A percentile compares a stretch with the other conserved stretches of the same genome.
Conservation (phyloP, 1,140 invertebrate genomes). For the Drosophila ficusphila region DNA sequence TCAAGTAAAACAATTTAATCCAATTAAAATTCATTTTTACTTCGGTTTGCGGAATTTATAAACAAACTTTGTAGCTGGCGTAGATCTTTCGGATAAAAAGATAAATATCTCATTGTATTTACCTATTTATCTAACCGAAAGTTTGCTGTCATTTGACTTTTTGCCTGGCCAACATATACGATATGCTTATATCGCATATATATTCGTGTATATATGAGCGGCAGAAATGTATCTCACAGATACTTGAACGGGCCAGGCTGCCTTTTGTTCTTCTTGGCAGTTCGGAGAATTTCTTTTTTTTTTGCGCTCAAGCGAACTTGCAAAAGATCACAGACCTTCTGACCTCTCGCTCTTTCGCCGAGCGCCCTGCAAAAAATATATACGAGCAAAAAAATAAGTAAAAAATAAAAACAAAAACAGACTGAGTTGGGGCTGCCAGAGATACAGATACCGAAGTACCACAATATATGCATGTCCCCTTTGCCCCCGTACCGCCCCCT, state of each 20-base stretch:
- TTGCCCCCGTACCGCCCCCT: constrained; percentile 29
- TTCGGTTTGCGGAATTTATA: not conserved
- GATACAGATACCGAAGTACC: constrained; percentile 58
- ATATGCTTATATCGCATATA: constrained; percentile 27
- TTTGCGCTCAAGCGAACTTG: constrained; percentile 61
- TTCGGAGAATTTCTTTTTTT: constrained; percentile 65
- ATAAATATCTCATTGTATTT: constrained; percentile 27
- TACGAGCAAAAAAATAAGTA: constrained; percentile 23
- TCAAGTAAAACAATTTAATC: not conserved
- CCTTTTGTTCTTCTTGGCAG: constrained; percentile 60
- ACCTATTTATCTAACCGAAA: constrained; percentile 43
- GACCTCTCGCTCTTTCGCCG: constrained; percentile 56
- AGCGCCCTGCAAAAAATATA: constrained; percentile 54
- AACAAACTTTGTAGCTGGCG: not conserved
- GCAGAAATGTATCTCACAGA: constrained; percentile 56
- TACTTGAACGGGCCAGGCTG: constrained; percentile 40
- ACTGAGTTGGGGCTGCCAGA: constrained; percentile 47
- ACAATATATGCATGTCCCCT: constrained; percentile 75
- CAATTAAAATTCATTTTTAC: not conserved
- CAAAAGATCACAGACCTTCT: constrained; percentile 82
- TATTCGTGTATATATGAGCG: constrained; percentile 17
- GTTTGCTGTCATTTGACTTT: constrained; percentile 71
- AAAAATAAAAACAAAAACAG: constrained; percentile 13
- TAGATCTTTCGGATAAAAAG: constrained; percentile 4
- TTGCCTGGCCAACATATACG: constrained; percentile 49